These are phyloP conservation scores for Avahi laniger DNA, from an alignment of 2,797 vertebrate species.

Conservation along the genomic window DNA sequence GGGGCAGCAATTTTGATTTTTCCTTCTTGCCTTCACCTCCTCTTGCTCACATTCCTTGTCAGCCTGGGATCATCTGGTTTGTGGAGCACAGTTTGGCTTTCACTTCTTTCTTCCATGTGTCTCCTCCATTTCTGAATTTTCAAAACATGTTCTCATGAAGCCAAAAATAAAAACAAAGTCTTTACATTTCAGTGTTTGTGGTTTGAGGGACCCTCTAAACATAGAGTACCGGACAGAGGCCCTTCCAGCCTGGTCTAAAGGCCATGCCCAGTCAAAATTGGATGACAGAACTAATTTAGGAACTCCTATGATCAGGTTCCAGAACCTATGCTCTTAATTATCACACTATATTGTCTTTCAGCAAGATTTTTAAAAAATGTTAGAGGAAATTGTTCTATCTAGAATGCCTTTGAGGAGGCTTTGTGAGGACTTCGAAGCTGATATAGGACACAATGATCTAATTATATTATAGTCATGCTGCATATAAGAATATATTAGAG, in stretches of 20 bases:
- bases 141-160: background rate
- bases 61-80: background rate
- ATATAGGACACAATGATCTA: background rate
- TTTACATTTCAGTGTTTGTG: background rate
- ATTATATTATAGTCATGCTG: background rate
- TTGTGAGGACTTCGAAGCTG: background rate
- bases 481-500: background rate
- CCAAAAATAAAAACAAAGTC: background rate
- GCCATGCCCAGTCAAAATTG: background rate
- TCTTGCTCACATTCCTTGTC: background rate
- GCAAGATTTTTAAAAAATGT: background rate
- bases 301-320: background rate
- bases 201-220: background rate
- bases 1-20: background rate
- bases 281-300: background rate
- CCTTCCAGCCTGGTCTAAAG: background rate
- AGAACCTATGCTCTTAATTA: background rate
- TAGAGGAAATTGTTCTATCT: background rate
- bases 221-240: fast-evolving
- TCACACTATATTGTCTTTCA: background rate
- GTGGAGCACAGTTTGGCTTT: background rate
- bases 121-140: background rate
- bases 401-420: background rate
- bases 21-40: background rate
- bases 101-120: background rate